Percentiles rank a stretch among this genome's conserved stretches.
phyloP scores from a whole-genome alignment of 2,113 vertebrate genomes.

The Notothenia coriiceps region DNA sequence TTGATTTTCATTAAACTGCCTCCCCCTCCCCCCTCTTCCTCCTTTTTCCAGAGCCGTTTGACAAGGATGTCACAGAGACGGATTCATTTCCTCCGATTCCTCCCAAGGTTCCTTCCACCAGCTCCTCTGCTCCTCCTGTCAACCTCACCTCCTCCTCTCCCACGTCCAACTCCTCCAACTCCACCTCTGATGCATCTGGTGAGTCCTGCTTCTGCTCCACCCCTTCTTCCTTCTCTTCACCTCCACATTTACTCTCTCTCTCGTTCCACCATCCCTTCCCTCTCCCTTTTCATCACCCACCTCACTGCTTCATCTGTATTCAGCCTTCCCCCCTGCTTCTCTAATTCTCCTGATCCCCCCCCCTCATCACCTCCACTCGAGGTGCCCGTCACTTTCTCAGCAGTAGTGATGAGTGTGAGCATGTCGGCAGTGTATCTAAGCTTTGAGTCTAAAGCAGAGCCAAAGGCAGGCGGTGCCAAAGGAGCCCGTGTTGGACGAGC shows the following conservation, averaged over 20 bases:
- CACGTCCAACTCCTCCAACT: constrained; percentile 60
- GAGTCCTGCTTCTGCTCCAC: constrained; percentile 56
- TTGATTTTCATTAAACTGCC: constrained; percentile 37
- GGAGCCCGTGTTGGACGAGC: constrained; percentile 32
- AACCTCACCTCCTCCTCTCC: constrained; percentile 62
- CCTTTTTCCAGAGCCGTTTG: constrained; percentile 72
- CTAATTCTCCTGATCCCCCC: constrained; percentile 34
- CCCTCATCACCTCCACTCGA: constrained; percentile 26
- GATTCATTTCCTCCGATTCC: constrained; percentile 47
- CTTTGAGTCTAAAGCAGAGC: constrained; percentile 40
- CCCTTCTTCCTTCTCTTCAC: background rate
- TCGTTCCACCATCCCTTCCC: background rate
- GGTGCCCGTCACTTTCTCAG: constrained; percentile 19
- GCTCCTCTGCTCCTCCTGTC: constrained; percentile 42
- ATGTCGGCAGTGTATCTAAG: constrained; percentile 49
- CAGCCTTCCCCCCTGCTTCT: background rate
- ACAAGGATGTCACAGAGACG: constrained; percentile 38
- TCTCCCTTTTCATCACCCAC: constrained; percentile 21
- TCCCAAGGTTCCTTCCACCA: constrained; percentile 53
- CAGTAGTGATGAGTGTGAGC: constrained; percentile 51
- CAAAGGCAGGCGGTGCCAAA: constrained; percentile 44
- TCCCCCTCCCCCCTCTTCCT: background rate
- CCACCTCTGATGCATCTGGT: constrained; percentile 67
- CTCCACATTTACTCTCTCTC: background rate
- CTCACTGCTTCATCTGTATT: background rate